Percentiles rank a stretch among this genome's conserved stretches.
phyloP scores from a whole-genome alignment of 2,113 vertebrate genomes.

The Litocranius walleri region DNA sequence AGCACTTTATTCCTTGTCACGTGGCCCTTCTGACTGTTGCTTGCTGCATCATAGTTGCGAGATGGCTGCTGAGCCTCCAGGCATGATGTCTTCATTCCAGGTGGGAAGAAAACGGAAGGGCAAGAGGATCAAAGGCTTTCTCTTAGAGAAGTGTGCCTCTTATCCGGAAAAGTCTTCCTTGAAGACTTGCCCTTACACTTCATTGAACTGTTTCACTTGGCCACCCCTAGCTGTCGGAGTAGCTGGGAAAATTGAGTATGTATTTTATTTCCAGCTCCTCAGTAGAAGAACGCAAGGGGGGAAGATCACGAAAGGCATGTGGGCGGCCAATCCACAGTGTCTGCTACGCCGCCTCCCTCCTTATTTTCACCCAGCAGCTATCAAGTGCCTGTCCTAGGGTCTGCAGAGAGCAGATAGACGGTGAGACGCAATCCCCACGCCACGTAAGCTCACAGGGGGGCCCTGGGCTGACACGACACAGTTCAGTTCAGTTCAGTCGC shows the following conservation, averaged over 20 bases:
- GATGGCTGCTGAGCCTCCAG: neutral
- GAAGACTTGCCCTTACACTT: neutral
- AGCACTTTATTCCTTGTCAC: neutral
- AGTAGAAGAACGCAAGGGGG: neutral
- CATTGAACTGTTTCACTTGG: neutral
- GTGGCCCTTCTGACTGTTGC: neutral
- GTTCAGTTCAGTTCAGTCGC: no score
- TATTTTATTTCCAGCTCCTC: neutral
- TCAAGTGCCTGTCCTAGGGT: neutral
- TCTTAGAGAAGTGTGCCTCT: neutral
- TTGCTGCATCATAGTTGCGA: neutral
- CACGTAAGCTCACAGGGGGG: neutral
- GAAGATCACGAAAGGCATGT: neutral
- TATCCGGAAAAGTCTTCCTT: neutral
- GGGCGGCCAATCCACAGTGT: neutral
- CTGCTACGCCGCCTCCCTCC: neutral
- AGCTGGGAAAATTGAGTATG: neutral
- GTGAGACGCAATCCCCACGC: fast-evolving
- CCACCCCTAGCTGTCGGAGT: neutral
- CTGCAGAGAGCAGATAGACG: neutral
- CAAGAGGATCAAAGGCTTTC: neutral
- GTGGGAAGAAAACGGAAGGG: neutral
- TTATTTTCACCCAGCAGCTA: neutral
- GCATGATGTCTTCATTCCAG: neutral
- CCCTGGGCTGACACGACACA: neutral